phyloP scores from a whole-genome alignment of 2,888 invertebrate species.

The Heteromyza rotundicornis region DNA sequence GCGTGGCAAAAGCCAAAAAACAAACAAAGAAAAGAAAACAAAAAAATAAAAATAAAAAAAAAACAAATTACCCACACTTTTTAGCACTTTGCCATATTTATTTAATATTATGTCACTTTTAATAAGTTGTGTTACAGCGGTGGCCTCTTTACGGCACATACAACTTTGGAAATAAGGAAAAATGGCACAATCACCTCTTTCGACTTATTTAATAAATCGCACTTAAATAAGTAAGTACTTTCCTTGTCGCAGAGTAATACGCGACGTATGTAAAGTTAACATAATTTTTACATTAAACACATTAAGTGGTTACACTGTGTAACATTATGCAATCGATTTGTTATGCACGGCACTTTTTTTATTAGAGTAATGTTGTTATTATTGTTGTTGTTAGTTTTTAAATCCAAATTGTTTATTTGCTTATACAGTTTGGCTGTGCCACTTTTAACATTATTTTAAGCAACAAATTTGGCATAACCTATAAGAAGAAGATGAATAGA shows the following conservation, averaged over 20 bases:
- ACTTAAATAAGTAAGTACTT: neutral
- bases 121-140: conserved; percentile 23
- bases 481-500: too few species aligned
- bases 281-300: conserved; percentile 50
- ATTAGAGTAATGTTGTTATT: neutral
- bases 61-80: neutral
- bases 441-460: too few species aligned
- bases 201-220: conserved; percentile 22
- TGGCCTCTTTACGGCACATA: conserved; percentile 38
- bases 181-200: conserved; percentile 46
- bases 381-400: neutral
- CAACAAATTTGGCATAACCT: too few species aligned
- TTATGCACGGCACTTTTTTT: conserved; percentile 31
- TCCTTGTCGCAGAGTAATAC: neutral
- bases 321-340: conserved; percentile 24
- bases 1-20: conserved; percentile 1
- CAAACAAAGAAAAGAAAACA: neutral
- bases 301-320: conserved; percentile 32
- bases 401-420: neutral
- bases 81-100: conserved; percentile 11
- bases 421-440: neutral
- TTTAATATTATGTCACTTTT: neutral
- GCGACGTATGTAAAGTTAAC: neutral
- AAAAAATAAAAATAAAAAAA: neutral
- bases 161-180: conserved; percentile 32